phyloP scores from a whole-genome alignment of 1,140 invertebrate genomes.

The Carposina sasakii region DNA sequence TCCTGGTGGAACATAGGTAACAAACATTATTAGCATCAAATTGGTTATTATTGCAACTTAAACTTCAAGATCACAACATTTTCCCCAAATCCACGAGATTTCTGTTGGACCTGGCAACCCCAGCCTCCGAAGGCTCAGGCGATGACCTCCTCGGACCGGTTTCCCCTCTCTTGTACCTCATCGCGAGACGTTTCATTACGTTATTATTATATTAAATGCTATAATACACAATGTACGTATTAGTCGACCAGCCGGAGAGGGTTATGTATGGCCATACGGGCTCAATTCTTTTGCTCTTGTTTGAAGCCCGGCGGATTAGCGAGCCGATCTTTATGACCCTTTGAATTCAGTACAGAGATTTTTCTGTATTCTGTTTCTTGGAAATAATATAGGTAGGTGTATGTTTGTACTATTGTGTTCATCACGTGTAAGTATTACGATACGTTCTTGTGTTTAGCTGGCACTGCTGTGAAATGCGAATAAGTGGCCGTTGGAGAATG shows the following conservation, averaged over 20 bases:
- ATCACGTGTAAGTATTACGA: no score
- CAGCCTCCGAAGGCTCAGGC: slow-evolving; percentile 64
- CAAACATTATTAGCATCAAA: no score
- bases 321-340: slow-evolving; percentile 33
- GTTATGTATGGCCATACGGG: slow-evolving; percentile 40
- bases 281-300: slow-evolving; percentile 40
- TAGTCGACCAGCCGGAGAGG: slow-evolving; percentile 52
- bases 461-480: no score
- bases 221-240: slow-evolving; percentile 69
- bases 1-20: no score
- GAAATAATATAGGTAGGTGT: no score
- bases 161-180: slow-evolving; percentile 30
- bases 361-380: slow-evolving; percentile 21
- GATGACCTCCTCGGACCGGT: slow-evolving; percentile 69
- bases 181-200: slow-evolving; percentile 66
- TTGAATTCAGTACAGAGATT: slow-evolving; percentile 29
- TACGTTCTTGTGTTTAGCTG: no score
- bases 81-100: no score
- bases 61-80: no score
- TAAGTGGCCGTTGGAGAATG: no score
- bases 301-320: slow-evolving; percentile 35
- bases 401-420: slow-evolving; percentile 23
- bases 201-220: slow-evolving; percentile 72
- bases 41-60: slow-evolving; percentile 14
- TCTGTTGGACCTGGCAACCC: slow-evolving; percentile 48